Base-by-base conservation (phyloP, 2,888 invertebrate species). In the Tetragonula carbonaria region DNA sequence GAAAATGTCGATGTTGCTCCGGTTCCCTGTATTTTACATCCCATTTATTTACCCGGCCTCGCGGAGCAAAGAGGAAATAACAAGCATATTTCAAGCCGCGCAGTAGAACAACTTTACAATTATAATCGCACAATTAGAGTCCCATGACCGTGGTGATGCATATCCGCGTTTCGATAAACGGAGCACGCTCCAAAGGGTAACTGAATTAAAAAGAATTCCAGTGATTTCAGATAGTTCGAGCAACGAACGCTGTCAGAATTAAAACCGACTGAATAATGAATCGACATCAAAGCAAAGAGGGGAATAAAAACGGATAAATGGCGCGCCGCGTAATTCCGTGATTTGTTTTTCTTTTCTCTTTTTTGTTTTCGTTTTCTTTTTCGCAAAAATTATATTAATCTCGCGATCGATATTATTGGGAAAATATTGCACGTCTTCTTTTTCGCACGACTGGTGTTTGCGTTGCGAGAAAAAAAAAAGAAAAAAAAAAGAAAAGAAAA, bases 121-220 rank as follows among this genome's bases (percentile, higher is more conserved):
- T 84, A 82, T 82, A 78, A 84, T 84, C 74, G 70, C 45, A 82
- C 78, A 84, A 82, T 84, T 82, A 84, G 33, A 82, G 55, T 82
- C 70, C 59, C 57, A 73, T 59, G 65, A 51, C 50, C 53, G 71
- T 50, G 57, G 65, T 68, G 70, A 74, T 62, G 76, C 70, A 55
- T 74, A 75, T 75, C 71, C 63, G 55, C 16, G 62, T 45, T 72
- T 57, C 76, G 62, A 81, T 77, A 62, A 84, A 78, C 50, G 80
- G 53, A 50, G 38, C 50, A 33, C 74, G 57, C 72, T 77, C 62
- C 45, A 65, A 84, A 82, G 82, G 75, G 75, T 75, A 28, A 33
- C 6, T 59, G 70, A 81, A 81, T 81, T 74, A 66, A 71, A 74
- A 71, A 57, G 51, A 80, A 80, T 80, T 77, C 63, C 57, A 51